These are phyloP conservation scores for Drosophila sucinea DNA, from an alignment of 1,140 invertebrate genomes.

Conservation along the genomic window DNA sequence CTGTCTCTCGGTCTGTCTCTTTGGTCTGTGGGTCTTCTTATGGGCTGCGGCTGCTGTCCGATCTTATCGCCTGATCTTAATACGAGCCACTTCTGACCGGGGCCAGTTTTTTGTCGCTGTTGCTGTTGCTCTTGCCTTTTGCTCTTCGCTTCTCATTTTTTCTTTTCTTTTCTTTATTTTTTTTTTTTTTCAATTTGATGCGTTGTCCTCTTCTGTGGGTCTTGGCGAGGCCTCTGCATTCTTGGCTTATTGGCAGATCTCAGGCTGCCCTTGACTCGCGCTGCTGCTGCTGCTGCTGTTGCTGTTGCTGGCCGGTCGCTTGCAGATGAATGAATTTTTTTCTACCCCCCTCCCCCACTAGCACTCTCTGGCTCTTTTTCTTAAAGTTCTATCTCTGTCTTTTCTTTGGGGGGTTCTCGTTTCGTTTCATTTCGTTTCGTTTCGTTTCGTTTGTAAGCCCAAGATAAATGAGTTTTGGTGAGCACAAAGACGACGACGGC, in stretches of 20 bases:
- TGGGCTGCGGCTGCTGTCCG: constrained; percentile 66
- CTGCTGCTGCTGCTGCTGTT: constrained; percentile 12
- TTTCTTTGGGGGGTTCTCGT: constrained; percentile 11
- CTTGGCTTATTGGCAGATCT: constrained; percentile 50
- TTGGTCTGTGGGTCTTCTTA: constrained; percentile 25
- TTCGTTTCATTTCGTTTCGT: constrained; percentile 30
- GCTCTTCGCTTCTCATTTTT: constrained; percentile 10
- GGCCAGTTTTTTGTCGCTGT: constrained; percentile 24
- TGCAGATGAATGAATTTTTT: constrained; percentile 79
- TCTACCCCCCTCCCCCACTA: background rate
- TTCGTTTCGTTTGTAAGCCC: constrained; percentile 62
- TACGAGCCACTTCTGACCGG: constrained; percentile 76
- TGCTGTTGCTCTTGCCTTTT: background rate
- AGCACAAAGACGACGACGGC: constrained; percentile 72
- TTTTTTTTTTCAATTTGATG: constrained; percentile 73
- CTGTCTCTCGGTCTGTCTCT: constrained; percentile 18
- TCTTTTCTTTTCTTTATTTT: background rate
- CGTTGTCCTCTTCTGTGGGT: constrained; percentile 59
- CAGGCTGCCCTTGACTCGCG: constrained; percentile 64
- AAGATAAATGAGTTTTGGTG: constrained; percentile 81
- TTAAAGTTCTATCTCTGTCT: constrained; percentile 4
- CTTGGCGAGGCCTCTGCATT: constrained; percentile 51
- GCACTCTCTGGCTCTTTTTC: background rate
- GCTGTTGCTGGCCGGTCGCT: constrained; percentile 19
- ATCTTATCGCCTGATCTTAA: constrained; percentile 83